Percentiles rank a stretch among this genome's conserved stretches.
Evolutionary conservation across 2,113 vertebrate species (phyloP).

Genomic region (Scatophagus argus): DNA sequence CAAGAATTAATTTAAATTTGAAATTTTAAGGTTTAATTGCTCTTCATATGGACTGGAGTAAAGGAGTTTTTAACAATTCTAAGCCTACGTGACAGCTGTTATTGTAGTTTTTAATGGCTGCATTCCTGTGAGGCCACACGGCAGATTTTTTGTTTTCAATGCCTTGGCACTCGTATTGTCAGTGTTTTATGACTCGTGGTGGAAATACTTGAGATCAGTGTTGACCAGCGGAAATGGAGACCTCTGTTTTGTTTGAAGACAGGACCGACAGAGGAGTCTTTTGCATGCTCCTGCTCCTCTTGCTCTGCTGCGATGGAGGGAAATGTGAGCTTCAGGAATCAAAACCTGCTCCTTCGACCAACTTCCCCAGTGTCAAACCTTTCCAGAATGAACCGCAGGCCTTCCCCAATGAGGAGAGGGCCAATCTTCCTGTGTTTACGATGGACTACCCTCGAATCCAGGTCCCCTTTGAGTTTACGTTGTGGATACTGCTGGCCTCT

Average conservation of each 20-base stretch:
- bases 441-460: slow-evolving; percentile 93
- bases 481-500: slow-evolving; percentile 95
- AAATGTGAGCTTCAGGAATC: slow-evolving; percentile 41
- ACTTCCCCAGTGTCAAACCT: background rate
- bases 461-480: slow-evolving; percentile 94
- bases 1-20: rapidly evolving
- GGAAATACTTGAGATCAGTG: slow-evolving; percentile 1
- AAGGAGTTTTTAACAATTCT: background rate
- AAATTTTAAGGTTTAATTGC: background rate
- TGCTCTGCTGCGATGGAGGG: slow-evolving; percentile 30
- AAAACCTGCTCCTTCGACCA: background rate
- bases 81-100: background rate
- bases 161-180: background rate
- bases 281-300: slow-evolving; percentile 29
- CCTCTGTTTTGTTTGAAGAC: background rate
- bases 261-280: background rate
- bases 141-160: background rate
- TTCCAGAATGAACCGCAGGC: slow-evolving; percentile 44
- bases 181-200: background rate
- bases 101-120: background rate
- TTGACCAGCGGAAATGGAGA: slow-evolving; percentile 21
- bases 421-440: slow-evolving; percentile 87
- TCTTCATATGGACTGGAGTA: background rate
- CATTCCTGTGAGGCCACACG: background rate
- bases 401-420: slow-evolving; percentile 67